phyloP scores from a whole-genome alignment of 2,113 vertebrate genomes.

The Epinephelus fuscoguttatus region DNA sequence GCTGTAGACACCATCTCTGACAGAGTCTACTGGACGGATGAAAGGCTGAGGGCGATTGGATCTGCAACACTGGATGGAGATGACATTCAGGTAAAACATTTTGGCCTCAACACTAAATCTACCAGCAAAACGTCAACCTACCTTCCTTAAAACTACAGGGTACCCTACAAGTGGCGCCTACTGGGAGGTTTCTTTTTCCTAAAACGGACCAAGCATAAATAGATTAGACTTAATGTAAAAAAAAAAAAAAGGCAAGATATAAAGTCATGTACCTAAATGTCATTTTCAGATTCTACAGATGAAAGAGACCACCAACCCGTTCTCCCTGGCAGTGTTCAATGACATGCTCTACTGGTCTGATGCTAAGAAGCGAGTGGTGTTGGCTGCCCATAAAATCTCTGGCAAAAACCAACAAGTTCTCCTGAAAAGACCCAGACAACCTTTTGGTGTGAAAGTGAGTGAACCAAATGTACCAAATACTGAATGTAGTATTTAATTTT shows the following conservation, averaged over 20 bases:
- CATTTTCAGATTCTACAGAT: slow-evolving; percentile 87
- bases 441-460: slow-evolving; percentile 89
- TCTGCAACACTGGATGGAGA: slow-evolving; percentile 89
- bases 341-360: slow-evolving; percentile 93
- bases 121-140: background rate
- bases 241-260: background rate
- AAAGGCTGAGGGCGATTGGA: slow-evolving; percentile 87
- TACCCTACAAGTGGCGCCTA: background rate
- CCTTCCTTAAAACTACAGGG: background rate
- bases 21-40: slow-evolving; percentile 94
- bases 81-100: slow-evolving; percentile 81
- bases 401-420: slow-evolving; percentile 87
- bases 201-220: background rate
- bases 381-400: slow-evolving; percentile 84
- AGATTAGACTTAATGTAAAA: background rate
- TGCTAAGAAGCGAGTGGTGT: slow-evolving; percentile 85
- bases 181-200: background rate
- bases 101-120: background rate
- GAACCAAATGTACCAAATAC: no score
- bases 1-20: slow-evolving; percentile 86
- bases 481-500: background rate
- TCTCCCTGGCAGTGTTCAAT: slow-evolving; percentile 88
- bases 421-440: slow-evolving; percentile 86
- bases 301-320: slow-evolving; percentile 87
- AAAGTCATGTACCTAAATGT: background rate